Percentiles rank a stretch among this genome's conserved stretches.
Conservation (phyloP, 2,888 invertebrate species). For the Drosophila mulleri region DNA sequence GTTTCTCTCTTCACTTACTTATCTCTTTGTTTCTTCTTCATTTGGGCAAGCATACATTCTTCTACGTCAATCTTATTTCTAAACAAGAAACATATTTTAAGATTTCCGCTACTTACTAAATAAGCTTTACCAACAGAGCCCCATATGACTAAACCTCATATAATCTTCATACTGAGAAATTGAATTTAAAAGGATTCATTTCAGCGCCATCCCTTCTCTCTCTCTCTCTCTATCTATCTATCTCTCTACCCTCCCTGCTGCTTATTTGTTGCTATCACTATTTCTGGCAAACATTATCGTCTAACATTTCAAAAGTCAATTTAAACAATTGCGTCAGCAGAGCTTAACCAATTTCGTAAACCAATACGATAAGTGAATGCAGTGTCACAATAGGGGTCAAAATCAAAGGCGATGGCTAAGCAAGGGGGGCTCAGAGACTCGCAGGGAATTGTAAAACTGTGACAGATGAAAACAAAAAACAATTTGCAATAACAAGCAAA, state of each 20-base stretch:
- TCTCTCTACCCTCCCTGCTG: not conserved
- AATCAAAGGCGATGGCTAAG: not conserved
- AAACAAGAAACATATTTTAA: not conserved
- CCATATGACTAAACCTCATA: not conserved
- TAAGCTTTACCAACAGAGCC: not conserved
- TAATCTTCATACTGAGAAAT: not conserved
- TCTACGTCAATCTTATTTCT: not conserved
- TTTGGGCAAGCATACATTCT: no score
- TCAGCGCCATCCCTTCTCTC: not conserved
- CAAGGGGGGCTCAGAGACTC: not conserved
- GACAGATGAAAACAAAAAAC: constrained; percentile 68
- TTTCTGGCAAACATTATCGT: constrained; percentile 46
- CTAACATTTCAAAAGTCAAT: constrained; percentile 73
- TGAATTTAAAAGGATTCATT: not conserved
- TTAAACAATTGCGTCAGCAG: constrained; percentile 75
- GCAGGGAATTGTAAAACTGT: constrained; percentile 35
- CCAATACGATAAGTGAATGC: constrained; percentile 68
- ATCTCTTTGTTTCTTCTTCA: not conserved
- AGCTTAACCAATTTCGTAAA: constrained; percentile 77
- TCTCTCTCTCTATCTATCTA: no score
- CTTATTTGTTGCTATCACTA: constrained; percentile 31
- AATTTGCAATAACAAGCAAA: constrained; percentile 75
- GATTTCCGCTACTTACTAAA: not conserved
- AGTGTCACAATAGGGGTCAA: constrained; percentile 23
- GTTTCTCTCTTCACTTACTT: no score